These are phyloP conservation scores for Lochmaea crataegi DNA, from an alignment of 2,888 invertebrate genomes.

Conservation along the genomic window DNA sequence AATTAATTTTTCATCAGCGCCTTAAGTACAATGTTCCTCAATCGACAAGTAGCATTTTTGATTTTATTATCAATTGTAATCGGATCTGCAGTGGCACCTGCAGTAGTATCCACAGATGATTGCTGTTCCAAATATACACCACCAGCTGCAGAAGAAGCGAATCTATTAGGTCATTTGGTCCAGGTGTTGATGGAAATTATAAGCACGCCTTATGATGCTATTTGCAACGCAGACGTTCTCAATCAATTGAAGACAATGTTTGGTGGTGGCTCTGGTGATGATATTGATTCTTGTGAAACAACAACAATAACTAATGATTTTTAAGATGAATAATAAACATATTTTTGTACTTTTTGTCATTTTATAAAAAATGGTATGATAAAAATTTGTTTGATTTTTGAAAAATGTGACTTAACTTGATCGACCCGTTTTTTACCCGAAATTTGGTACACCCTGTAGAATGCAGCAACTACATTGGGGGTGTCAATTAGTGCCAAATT, in stretches of 20 bases:
- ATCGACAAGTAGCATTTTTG: neutral
- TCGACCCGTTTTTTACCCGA: no score
- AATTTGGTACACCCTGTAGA: no score
- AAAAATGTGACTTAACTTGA: no score
- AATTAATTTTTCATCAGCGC: neutral
- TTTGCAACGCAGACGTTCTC: neutral
- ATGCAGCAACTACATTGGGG: no score
- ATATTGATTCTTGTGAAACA: neutral
- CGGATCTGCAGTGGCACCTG: neutral
- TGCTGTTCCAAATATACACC: neutral
- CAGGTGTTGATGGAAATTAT: neutral
- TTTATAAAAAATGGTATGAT: no score
- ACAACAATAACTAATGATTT: neutral
- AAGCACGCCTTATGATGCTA: neutral
- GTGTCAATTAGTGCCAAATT: no score
- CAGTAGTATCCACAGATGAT: neutral
- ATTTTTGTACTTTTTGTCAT: no score
- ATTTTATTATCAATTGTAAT: neutral
- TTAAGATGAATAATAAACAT: neutral
- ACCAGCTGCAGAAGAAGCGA: neutral
- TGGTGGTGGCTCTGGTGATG: neutral
- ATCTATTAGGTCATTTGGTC: neutral
- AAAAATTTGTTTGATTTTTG: no score
- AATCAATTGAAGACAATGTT: neutral
- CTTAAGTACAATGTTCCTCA: slow-evolving; percentile 1